Evolutionary conservation across 2,888 invertebrate species (phyloP).

Genomic region (Troglohyphantes excavatus): DNA sequence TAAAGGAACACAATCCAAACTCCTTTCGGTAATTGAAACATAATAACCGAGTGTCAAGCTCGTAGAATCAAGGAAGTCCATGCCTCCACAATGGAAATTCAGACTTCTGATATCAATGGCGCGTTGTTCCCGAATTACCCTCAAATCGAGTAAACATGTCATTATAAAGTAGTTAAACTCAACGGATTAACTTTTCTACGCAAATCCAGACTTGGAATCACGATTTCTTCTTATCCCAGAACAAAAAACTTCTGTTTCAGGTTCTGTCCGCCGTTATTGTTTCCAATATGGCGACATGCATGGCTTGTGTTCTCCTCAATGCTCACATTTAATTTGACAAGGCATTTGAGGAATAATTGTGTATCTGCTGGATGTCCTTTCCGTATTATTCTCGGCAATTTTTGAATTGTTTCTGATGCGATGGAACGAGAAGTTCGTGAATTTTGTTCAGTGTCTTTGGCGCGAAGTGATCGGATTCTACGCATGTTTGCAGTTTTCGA

Average conservation of each 20-base stretch:
- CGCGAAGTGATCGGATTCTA: background rate
- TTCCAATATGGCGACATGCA: constrained; percentile 49
- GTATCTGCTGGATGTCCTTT: constrained; percentile 22
- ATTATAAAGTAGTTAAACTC: constrained; percentile 59
- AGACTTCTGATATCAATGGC: constrained; percentile 27
- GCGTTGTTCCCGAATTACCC: constrained; percentile 43
- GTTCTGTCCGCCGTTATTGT: constrained; percentile 39
- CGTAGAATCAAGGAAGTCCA: constrained; percentile 25
- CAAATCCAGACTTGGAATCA: background rate
- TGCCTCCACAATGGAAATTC: constrained; percentile 38
- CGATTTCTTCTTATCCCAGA: constrained; percentile 2
- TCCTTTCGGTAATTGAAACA: constrained; percentile 53
- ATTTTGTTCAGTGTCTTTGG: background rate
- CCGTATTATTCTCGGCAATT: background rate
- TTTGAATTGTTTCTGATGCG: constrained; percentile 19
- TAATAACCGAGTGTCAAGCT: constrained; percentile 59
- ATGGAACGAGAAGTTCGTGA: background rate
- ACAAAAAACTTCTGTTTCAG: constrained; percentile 56
- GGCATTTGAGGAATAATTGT: constrained; percentile 30
- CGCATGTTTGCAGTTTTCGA: background rate
- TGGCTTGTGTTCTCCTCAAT: constrained; percentile 5
- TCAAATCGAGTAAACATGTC: constrained; percentile 31
- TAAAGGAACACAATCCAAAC: background rate
- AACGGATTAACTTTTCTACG: constrained; percentile 42
- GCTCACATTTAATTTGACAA: constrained; percentile 52